A percentile compares a stretch with the other conserved stretches of the same genome.
phyloP scores from a whole-genome alignment of 2,888 invertebrate species.

The Serripes groenlandicus region DNA sequence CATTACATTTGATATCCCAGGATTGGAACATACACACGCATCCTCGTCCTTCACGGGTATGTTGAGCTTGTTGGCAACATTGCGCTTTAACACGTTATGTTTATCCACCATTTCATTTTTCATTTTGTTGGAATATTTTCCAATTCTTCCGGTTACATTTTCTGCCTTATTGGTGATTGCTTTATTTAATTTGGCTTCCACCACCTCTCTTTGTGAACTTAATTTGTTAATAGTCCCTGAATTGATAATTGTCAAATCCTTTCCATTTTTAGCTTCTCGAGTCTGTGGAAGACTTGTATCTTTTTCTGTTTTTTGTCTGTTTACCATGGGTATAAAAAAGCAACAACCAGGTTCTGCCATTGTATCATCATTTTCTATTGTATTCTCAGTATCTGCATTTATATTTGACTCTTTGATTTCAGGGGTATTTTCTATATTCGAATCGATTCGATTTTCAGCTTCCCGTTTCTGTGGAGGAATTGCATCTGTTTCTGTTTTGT shows the following conservation, averaged over 20 bases:
- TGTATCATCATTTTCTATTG: neutral
- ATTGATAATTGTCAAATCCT: too few relatives aligned
- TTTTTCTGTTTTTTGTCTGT: neutral
- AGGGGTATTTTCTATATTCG: too few relatives aligned
- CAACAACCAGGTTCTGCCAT: slow-evolving; percentile 3
- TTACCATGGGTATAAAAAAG: slow-evolving; percentile 7
- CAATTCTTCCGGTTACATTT: neutral
- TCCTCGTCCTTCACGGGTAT: neutral
- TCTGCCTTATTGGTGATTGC: neutral
- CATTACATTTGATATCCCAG: neutral
- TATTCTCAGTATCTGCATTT: neutral
- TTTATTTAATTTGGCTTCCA: neutral
- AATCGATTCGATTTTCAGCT: too few relatives aligned
- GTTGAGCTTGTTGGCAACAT: neutral
- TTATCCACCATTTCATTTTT: neutral
- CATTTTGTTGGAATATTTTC: neutral
- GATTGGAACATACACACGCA: neutral
- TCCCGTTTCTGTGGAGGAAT: too few relatives aligned
- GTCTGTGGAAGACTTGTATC: neutral
- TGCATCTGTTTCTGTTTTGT: too few relatives aligned
- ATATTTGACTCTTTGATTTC: neutral
- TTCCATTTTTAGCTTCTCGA: neutral
- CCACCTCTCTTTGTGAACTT: too few relatives aligned
- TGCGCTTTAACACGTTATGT: neutral
- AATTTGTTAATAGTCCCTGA: too few relatives aligned